Evolutionary conservation across 2,113 vertebrate genomes (phyloP).

Genomic region (Reinhardtius hippoglossoides): DNA sequence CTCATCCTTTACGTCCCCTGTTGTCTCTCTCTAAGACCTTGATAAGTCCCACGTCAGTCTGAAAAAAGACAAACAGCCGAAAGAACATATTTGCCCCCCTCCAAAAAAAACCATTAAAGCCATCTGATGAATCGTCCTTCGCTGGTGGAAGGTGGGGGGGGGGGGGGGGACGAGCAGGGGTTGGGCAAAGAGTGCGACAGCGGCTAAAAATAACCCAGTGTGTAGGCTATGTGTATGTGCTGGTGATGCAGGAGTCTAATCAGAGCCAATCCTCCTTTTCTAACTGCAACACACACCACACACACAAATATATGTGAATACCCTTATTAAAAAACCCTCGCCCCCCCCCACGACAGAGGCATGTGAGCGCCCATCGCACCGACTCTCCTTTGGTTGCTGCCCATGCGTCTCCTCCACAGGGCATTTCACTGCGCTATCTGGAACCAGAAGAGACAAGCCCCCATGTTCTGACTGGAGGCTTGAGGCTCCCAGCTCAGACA

Average conservation of each 20-base stretch:
- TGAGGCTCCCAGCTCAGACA: conserved; percentile 70
- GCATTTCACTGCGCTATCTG: conserved; percentile 70
- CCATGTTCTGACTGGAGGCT: conserved; percentile 65
- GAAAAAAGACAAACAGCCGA: not conserved
- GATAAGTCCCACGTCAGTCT: not conserved
- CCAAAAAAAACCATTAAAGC: conserved; percentile 6
- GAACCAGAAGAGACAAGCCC: conserved; percentile 76
- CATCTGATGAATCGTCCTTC: conserved; percentile 33
- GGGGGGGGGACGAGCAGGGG: conserved; percentile 15
- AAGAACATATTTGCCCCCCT: conserved; percentile 5
- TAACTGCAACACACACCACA: not conserved
- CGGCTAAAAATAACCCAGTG: conserved; percentile 72
- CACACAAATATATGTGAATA: conserved; percentile 53
- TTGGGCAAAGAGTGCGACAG: conserved; percentile 53
- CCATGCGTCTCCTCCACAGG: conserved; percentile 66
- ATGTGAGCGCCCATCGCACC: conserved; percentile 55
- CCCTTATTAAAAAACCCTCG: conserved; percentile 49
- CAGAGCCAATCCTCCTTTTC: conserved; percentile 49
- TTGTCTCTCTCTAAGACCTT: conserved; percentile 24
- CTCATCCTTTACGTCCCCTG: conserved; percentile 4
- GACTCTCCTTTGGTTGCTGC: conserved; percentile 55
- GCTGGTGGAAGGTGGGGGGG: not conserved
- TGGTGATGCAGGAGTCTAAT: conserved; percentile 48
- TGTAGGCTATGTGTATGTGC: conserved; percentile 49
- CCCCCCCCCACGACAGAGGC: conserved; percentile 21